phyloP scores from a whole-genome alignment of 2,113 vertebrate genomes.

The Anarhynchus alexandrinus region DNA sequence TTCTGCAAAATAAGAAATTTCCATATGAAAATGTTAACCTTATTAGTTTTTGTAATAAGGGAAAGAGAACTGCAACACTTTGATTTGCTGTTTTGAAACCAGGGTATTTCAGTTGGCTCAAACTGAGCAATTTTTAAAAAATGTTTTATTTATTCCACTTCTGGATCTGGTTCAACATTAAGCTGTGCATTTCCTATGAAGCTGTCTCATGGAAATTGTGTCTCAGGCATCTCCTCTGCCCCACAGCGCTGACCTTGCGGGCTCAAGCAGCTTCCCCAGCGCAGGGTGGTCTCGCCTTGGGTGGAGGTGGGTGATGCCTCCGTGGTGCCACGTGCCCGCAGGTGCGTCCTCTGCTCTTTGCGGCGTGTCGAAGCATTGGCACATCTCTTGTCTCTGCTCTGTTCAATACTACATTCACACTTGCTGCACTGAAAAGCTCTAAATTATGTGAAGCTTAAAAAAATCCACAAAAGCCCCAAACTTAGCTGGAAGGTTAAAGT shows the following conservation, averaged over 20 bases:
- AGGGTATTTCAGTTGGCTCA: neutral
- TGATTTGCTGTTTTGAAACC: neutral
- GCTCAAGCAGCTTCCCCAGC: neutral
- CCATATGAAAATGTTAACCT: neutral
- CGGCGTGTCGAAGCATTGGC: neutral
- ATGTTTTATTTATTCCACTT: constrained; percentile 15
- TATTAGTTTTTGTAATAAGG: neutral
- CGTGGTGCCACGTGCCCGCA: neutral
- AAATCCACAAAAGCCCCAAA: neutral
- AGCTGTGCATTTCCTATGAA: neutral
- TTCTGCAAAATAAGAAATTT: neutral
- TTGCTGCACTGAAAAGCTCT: neutral
- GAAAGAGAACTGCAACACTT: neutral
- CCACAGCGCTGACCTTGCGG: neutral
- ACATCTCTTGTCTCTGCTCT: neutral
- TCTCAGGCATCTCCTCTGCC: neutral
- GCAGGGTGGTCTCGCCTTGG: neutral
- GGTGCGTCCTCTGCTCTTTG: neutral
- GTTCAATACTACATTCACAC: neutral
- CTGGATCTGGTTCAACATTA: neutral
- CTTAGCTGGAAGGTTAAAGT: neutral
- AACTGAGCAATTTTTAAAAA: neutral
- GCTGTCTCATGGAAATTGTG: neutral
- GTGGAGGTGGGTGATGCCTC: neutral
- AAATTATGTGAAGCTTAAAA: neutral